Conservation (phyloP, 2,888 invertebrate genomes). For the Diaprepes abbreviatus region DNA sequence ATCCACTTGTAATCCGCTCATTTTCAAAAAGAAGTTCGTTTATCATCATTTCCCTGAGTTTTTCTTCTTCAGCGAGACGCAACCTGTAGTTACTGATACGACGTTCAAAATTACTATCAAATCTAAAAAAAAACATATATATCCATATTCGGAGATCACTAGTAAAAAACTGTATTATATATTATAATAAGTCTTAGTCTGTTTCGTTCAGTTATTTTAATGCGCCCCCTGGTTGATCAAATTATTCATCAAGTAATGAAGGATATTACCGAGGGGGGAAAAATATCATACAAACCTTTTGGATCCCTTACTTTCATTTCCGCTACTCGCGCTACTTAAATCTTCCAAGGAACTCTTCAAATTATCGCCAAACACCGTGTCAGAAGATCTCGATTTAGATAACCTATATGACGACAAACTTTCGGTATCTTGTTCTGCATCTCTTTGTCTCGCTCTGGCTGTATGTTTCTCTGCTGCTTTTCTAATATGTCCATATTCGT, state of each 20-base stretch:
- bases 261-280: too few relatives aligned
- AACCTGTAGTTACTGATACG: conserved; percentile 58
- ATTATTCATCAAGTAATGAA: too few relatives aligned
- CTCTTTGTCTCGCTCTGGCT: conserved; percentile 10
- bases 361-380: conserved; percentile 52
- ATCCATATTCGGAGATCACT: too few relatives aligned
- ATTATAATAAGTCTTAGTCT: too few relatives aligned
- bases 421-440: background rate
- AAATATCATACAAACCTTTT: background rate
- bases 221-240: too few relatives aligned
- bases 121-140: conserved; percentile 34
- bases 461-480: conserved; percentile 54
- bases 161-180: too few relatives aligned
- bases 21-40: conserved; percentile 62
- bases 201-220: too few relatives aligned
- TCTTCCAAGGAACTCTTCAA: conserved; percentile 24
- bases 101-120: conserved; percentile 51
- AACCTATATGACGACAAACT: conserved; percentile 30
- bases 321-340: background rate
- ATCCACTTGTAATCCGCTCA: conserved; percentile 57
- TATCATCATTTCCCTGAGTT: conserved; percentile 62
- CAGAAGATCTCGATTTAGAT: conserved; percentile 59
- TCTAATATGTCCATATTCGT: conserved; percentile 57
- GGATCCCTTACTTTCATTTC: background rate
- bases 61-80: conserved; percentile 62